Evolutionary conservation across 37 sponge, comb jelly and placozoan genomes (phyloP).

Genomic region (Aplysina aerophoba): DNA sequence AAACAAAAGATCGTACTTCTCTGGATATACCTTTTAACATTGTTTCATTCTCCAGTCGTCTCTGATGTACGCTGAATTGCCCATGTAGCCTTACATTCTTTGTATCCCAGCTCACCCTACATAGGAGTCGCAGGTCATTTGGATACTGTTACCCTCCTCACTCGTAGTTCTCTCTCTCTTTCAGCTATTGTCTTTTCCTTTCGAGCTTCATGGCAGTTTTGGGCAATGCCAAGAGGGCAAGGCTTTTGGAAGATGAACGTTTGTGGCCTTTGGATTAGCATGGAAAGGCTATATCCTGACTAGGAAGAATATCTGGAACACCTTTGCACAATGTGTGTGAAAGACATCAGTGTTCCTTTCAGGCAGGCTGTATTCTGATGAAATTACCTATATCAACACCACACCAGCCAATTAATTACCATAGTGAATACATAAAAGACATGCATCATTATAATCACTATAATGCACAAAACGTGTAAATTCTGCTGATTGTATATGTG

Average conservation of each 20-base stretch:
- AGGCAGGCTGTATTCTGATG: neutral
- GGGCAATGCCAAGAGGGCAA: neutral
- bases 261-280: neutral
- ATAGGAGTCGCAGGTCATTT: too few relatives aligned
- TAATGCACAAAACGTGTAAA: neutral
- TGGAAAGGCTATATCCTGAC: slow-evolving; percentile 24
- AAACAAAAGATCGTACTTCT: too few relatives aligned
- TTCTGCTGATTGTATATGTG: too few relatives aligned
- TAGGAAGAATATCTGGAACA: slow-evolving; percentile 28
- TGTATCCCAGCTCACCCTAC: too few relatives aligned
- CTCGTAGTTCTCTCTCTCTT: too few relatives aligned
- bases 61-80: too few relatives aligned
- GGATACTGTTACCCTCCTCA: too few relatives aligned
- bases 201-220: too few relatives aligned
- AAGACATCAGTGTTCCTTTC: neutral
- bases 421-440: neutral
- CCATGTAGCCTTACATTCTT: too few relatives aligned
- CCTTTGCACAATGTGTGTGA: neutral
- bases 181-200: too few relatives aligned
- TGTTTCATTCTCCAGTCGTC: too few relatives aligned
- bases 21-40: too few relatives aligned
- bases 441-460: slow-evolving; percentile 13
- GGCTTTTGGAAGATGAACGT: slow-evolving; percentile 28
- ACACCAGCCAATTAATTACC: slow-evolving; percentile 16
- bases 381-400: slow-evolving; percentile 3